Conservation (phyloP, 2,113 vertebrate genomes). For the Pachypanchax playfairii region DNA sequence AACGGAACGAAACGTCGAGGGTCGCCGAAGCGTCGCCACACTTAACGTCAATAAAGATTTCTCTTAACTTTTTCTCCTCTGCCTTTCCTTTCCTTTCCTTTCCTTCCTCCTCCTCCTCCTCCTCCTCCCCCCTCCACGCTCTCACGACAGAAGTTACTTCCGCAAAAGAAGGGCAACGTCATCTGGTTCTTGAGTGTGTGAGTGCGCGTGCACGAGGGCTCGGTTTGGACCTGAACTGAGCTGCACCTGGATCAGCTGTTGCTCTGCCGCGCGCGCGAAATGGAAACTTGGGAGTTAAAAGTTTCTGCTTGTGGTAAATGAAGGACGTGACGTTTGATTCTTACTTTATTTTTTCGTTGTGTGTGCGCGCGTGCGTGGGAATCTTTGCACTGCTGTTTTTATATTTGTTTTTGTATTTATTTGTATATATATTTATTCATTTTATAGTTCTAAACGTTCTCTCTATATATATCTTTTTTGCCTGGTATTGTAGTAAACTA, state of each 20-base stretch:
- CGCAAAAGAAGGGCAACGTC: slow-evolving; percentile 76
- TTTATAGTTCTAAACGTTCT: too few species aligned
- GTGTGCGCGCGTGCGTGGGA: too few species aligned
- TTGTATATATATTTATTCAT: too few species aligned
- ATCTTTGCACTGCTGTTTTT: too few species aligned
- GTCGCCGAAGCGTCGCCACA: not conserved
- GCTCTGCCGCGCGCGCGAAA: slow-evolving; percentile 57
- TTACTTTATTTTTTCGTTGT: not conserved
- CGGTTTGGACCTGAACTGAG: slow-evolving; percentile 2
- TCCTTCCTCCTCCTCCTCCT: slow-evolving; percentile 48
- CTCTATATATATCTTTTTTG: too few species aligned
- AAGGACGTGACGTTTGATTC: not conserved
- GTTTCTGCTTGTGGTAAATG: not conserved
- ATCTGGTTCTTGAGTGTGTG: slow-evolving; percentile 44
- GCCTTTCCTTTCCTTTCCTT: slow-evolving; percentile 31
- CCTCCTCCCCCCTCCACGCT: slow-evolving; percentile 29
- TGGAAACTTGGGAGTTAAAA: slow-evolving; percentile 12
- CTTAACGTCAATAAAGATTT: slow-evolving; percentile 46
- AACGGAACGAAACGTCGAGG: slow-evolving; percentile 1
- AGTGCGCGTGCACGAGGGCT: not conserved
- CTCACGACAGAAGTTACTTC: slow-evolving; percentile 76
- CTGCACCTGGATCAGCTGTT: slow-evolving; percentile 59
- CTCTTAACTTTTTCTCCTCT: slow-evolving; percentile 60
- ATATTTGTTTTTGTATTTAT: too few species aligned
- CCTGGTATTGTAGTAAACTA: too few species aligned